Percentiles rank a stretch among this genome's conserved stretches.
Evolutionary conservation across 2,113 vertebrate species (phyloP).

Genomic region (Neolamprologus caudopunctatus): DNA sequence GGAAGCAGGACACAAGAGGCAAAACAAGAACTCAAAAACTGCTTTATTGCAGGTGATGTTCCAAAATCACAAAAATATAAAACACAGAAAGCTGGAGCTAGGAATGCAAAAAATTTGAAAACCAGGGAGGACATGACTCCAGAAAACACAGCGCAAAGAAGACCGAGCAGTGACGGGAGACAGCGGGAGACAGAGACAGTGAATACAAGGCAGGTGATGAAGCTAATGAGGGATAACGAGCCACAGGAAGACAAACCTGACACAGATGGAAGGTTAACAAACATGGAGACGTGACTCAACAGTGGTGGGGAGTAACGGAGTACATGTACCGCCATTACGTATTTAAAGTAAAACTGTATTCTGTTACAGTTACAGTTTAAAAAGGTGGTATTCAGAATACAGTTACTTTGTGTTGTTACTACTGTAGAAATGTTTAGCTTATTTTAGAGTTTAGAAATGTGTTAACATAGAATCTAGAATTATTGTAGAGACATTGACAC

Average conservation of each 20-base stretch:
- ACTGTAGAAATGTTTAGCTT: no score
- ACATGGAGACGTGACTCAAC: background rate
- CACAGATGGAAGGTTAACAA: background rate
- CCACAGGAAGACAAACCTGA: background rate
- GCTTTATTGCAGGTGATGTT: background rate
- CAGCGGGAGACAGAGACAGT: background rate
- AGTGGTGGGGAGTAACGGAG: background rate
- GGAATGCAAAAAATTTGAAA: fast-evolving
- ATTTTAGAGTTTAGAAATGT: no score
- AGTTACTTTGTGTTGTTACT: background rate
- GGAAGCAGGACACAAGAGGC: background rate
- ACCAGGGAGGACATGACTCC: background rate
- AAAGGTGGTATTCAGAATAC: background rate
- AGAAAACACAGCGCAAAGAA: background rate
- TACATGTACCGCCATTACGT: background rate
- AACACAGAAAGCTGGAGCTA: background rate
- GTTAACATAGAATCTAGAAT: no score
- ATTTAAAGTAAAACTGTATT: background rate
- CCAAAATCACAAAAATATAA: background rate
- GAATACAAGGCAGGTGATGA: background rate
- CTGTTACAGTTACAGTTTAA: fast-evolving
- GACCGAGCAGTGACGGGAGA: fast-evolving
- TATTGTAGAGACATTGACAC: no score
- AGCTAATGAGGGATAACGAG: background rate
- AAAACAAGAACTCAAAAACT: background rate